phyloP scores from a whole-genome alignment of 2,888 invertebrate genomes.

The Rhodophaea formosa region DNA sequence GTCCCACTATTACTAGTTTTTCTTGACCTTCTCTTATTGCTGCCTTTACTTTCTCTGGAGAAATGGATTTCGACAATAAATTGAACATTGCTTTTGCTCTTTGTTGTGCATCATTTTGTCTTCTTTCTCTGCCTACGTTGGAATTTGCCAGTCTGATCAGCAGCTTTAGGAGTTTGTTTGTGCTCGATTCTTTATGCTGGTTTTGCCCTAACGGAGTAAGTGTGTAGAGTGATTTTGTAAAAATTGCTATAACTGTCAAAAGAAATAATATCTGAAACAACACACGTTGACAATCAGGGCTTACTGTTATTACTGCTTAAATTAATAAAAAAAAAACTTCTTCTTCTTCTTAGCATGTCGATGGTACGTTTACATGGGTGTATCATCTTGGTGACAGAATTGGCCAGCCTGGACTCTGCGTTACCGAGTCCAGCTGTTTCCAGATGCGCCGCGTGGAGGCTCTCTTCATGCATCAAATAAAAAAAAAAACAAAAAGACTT shows the following conservation, averaged over 20 bases:
- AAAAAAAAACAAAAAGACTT: no score
- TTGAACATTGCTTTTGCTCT: not conserved
- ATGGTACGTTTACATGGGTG: no score
- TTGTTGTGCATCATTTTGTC: not conserved
- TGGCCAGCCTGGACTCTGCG: no score
- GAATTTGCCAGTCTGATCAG: not conserved
- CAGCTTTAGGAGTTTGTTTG: not conserved
- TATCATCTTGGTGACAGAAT: no score
- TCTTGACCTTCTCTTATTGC: not conserved
- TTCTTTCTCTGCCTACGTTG: not conserved
- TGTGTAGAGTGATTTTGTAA: not conserved
- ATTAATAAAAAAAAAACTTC: no score
- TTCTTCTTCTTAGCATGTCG: no score
- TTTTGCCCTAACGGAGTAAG: not conserved
- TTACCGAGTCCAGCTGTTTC: no score
- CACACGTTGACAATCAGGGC: no score
- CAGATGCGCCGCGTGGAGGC: no score
- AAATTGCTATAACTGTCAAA: not conserved
- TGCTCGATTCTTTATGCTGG: not conserved
- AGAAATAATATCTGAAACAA: constrained; percentile 3
- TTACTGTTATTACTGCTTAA: not conserved
- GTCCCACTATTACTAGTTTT: no score
- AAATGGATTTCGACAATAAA: not conserved
- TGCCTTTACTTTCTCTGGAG: not conserved
- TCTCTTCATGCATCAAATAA: no score